These are phyloP conservation scores for Mylabris sibirica DNA, from an alignment of 2,888 invertebrate genomes.

Conservation along the genomic window DNA sequence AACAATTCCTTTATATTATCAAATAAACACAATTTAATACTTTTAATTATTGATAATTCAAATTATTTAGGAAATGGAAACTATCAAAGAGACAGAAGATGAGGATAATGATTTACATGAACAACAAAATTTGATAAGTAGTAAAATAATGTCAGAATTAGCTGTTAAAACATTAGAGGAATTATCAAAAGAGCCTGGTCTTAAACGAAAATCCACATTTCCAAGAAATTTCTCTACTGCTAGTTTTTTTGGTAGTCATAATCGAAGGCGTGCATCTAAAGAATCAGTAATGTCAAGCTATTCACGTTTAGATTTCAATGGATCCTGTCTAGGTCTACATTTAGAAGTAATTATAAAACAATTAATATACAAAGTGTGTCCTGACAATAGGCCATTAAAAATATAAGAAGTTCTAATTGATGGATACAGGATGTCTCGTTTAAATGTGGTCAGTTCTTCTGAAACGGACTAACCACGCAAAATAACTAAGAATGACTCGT, in stretches of 20 bases:
- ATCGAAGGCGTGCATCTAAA: constrained; percentile 58
- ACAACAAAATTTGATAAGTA: constrained; percentile 54
- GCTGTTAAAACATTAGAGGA: constrained; percentile 55
- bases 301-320: constrained; percentile 78
- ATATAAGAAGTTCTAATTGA: too few species aligned
- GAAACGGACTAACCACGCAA: too few species aligned
- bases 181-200: constrained; percentile 50
- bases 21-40: background rate
- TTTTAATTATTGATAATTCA: background rate
- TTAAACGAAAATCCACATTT: constrained; percentile 57
- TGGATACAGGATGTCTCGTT: too few species aligned
- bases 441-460: too few species aligned
- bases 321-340: constrained; percentile 75
- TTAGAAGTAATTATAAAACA: constrained; percentile 63
- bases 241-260: constrained; percentile 52
- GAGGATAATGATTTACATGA: constrained; percentile 65
- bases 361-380: too few species aligned
- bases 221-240: constrained; percentile 59
- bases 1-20: background rate
- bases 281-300: constrained; percentile 76
- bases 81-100: constrained; percentile 72
- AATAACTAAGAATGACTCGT: too few species aligned
- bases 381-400: too few species aligned
- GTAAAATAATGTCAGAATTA: constrained; percentile 44
- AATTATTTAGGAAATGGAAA: constrained; percentile 70